These are phyloP conservation scores for Nasua narica DNA, from an alignment of 2,797 vertebrate species.

Conservation along the genomic window DNA sequence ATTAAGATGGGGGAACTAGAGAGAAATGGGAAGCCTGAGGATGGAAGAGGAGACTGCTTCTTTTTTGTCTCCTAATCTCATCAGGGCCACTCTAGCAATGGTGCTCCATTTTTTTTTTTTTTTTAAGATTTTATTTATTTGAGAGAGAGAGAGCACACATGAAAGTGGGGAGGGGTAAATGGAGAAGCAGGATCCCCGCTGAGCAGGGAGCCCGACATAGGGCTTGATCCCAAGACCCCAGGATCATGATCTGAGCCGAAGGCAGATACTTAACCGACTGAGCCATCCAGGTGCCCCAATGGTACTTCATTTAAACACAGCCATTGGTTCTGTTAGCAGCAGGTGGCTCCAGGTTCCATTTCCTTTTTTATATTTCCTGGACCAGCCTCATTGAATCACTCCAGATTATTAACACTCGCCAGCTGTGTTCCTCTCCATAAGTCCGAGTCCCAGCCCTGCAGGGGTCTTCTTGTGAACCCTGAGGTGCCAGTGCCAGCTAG, in stretches of 20 bases:
- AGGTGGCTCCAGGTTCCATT: background rate
- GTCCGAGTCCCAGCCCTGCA: background rate
- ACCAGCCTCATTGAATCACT: background rate
- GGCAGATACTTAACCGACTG: background rate
- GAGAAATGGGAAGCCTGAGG: background rate
- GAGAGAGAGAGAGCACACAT: background rate
- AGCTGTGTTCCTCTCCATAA: background rate
- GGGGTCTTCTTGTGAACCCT: background rate
- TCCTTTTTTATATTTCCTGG: background rate
- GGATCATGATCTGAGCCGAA: background rate
- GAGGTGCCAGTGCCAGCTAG: background rate
- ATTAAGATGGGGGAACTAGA: background rate
- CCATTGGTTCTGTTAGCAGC: background rate
- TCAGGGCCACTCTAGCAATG: background rate
- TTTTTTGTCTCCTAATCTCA: background rate
- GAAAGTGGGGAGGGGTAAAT: background rate
- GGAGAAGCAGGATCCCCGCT: background rate
- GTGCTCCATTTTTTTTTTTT: background rate
- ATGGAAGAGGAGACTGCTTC: background rate
- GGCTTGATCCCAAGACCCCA: background rate
- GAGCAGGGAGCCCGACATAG: background rate
- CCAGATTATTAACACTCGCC: background rate
- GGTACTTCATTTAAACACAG: background rate
- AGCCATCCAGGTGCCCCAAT: rapidly evolving
- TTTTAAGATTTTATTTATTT: background rate